phyloP scores from a whole-genome alignment of 2,113 vertebrate genomes.

The Serinus canaria region DNA sequence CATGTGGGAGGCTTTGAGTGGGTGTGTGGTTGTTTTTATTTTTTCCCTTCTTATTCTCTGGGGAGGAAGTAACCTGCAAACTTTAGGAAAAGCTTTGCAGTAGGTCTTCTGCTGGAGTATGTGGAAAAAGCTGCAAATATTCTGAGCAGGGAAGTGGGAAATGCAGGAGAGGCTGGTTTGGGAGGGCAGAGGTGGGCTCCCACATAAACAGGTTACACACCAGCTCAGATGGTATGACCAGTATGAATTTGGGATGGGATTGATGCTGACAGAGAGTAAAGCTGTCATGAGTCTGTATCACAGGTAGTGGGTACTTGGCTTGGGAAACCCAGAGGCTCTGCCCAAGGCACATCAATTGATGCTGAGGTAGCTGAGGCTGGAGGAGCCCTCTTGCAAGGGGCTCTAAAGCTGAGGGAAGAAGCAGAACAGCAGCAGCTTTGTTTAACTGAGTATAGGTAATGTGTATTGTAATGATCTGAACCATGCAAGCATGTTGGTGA shows the following conservation, averaged over 20 bases:
- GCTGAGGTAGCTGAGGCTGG: background rate
- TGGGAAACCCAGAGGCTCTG: background rate
- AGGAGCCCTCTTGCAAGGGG: background rate
- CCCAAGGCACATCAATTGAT: background rate
- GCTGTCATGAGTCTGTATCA: rapidly evolving
- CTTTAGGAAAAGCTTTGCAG: background rate
- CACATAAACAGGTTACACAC: background rate
- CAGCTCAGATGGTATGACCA: background rate
- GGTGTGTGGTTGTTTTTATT: background rate
- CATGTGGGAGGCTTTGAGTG: background rate
- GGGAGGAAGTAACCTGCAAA: background rate
- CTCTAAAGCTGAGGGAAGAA: background rate
- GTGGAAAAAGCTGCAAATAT: background rate
- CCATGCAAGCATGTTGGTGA: background rate
- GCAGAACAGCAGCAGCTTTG: background rate
- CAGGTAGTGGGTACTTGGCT: background rate
- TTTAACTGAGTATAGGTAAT: background rate
- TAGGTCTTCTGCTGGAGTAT: background rate
- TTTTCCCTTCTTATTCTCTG: background rate
- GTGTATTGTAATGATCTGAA: background rate
- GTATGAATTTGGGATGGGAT: background rate
- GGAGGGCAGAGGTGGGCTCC: background rate
- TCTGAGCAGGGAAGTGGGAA: background rate
- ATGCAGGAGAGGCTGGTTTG: background rate
- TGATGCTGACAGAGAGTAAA: background rate